Conservation (phyloP, 1,140 invertebrate genomes). For the Drosophila sucinea region DNA sequence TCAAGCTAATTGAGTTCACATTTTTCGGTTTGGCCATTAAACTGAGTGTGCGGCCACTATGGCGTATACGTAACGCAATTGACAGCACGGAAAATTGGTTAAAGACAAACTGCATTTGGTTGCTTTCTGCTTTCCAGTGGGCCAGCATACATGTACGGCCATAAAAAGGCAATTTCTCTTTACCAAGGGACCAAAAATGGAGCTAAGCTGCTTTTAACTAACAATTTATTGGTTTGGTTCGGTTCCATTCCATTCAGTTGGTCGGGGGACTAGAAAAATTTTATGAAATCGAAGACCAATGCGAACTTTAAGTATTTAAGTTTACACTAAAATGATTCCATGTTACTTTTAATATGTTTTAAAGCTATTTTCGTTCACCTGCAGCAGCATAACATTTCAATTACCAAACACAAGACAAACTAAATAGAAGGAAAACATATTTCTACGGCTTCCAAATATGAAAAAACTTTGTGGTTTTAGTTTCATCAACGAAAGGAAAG, state of each 20-base stretch:
- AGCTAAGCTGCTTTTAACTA: conserved; percentile 6
- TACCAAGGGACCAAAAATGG: neutral
- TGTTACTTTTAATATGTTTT: no score
- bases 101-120: conserved; percentile 13
- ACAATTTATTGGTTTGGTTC: neutral
- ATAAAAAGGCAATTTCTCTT: conserved; percentile 14
- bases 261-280: neutral
- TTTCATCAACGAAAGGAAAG: no score
- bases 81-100: conserved; percentile 9
- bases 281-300: no score
- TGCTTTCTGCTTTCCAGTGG: conserved; percentile 22
- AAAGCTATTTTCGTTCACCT: no score
- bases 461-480: no score
- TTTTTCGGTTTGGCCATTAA: conserved; percentile 12
- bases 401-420: no score
- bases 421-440: no score
- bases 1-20: conserved; percentile 4
- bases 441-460: no score
- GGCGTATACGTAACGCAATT: conserved; percentile 26
- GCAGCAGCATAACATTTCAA: no score
- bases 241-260: neutral
- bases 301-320: no score
- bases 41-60: conserved; percentile 9
- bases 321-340: no score
- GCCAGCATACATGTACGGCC: neutral